Base-by-base conservation (phyloP, 2,888 invertebrate species). In the Nemotelus nigrinus region DNA sequence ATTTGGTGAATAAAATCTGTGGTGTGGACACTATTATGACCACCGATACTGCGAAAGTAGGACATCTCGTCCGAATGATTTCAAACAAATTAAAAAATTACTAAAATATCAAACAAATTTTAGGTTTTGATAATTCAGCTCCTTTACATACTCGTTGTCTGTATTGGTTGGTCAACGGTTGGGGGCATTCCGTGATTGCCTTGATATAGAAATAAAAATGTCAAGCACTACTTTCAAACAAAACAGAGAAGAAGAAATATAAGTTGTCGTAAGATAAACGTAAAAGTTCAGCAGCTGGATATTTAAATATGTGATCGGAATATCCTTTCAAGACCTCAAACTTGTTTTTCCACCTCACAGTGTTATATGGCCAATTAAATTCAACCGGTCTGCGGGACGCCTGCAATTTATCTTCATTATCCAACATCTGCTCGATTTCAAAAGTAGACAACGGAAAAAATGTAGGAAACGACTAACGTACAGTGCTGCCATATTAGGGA, bases 21-120 rank as follows among this genome's bases (percentile, higher is more conserved):
- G 25, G 25, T 25, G 1, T 25, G 25, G 25, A 25, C 25, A 25
- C 1, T 25, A 25, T 25, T 25, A 25, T 1, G 0, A 25, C 99
- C 99, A 88, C 98, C 0, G 95, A 97, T 81, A 97, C 92, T 0
- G 96, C 97, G 88, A 98, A 96, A 82, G 91, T 39, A 98, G 86
- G 5, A 95, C 87, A 39, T 91, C 89, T 82, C 91, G 88, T 0
- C 93, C 94, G 84, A 0, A 90, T 88, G 6, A 93, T 92, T 88
- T 98, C 25, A 25, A 25, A 25, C 25, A 25, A 25, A 25, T 25
- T 25, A 1, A 25, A 25, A 25, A 25, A 1, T 25, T 25, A 25
- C 25, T 25, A 25, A 25, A 25, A 25, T 25, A 25, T 25, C 25
- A 25, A 25, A 25, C 25, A 25, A 58, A 93, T 93, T 93, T 91